Base-by-base conservation (phyloP, 2,113 vertebrate species). In the Stigmatopora argus region DNA sequence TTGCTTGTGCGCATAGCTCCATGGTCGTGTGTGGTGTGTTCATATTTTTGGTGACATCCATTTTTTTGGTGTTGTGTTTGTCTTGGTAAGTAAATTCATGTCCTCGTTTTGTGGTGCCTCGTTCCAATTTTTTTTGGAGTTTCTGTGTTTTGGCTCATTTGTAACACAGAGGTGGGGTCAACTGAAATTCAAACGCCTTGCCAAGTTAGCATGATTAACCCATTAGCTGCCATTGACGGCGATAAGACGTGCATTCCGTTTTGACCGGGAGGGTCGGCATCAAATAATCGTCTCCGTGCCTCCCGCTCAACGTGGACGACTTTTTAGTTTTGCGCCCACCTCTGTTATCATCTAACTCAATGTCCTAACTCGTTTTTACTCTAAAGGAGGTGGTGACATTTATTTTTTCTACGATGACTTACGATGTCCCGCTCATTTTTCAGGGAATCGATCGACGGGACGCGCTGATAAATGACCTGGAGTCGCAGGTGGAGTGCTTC, bases 401-500 rank as follows among this genome's bases (percentile, higher is more conserved):
- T 60, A 21, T 49, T 49, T 64, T 49, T 64, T 10, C 4, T 38
- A 12, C 51, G 12, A 7, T 46, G 3, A 51, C 44, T 60, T 64
- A 52, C 78, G 34, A 0, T 45, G 3, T 62, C 0, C 18, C 11
- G 10, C 19, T 73, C 47, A 48, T 46, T 48, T 56, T 45, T 81
- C 13, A 99, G 96, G 77, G 90, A 72, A 83, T 95, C 67, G 90
- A 94, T 80, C 84, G 87, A 62, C 90, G 93, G 80, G 92, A 93
- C 66, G 93, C 94, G 69, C 78, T 90, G 62, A 92, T 97, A 68
- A 87, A 31, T 57, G 92, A 94, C 71, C 90, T 97, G 49, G 92
- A 98, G 87, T 89, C 88, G 19, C 93, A 93, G 81, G 83, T 98
- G 53, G 93, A 98, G 85, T 94, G 83, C 81, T 87, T 97, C 74